Base-by-base conservation (phyloP, 1,140 invertebrate species). In the Polypedilum pembai region DNA sequence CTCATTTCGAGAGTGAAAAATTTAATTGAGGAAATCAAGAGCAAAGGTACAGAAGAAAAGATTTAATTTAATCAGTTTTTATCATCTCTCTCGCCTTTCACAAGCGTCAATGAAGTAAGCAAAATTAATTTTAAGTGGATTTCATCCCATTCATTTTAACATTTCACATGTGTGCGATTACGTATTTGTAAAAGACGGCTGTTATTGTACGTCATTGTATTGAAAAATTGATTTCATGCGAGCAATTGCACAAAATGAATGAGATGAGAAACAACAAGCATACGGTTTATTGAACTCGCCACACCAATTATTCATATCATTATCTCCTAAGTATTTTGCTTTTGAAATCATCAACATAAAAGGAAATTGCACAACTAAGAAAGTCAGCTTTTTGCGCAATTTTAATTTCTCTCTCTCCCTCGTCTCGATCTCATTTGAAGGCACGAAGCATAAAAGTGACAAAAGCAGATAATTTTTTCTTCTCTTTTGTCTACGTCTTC, bases 11-110 rank as follows among this genome's bases (percentile, higher is more conserved):
- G 1, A 33, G 15, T 4, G 3, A 3, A 4, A 56, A n/a, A 56
- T 56, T 56, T 56, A 56, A 56, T 56, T 56, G 45, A 12, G 45
- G 45, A 56, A 56, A 56, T 56, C 45, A 56, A 56, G 45, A 56
- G 12, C 3, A n/a, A 56, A 12, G 15, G 10, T 12, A 56, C 8
- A 56, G 5, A 33, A 56, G 45, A 12, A 56, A 12, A 56, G 45
- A 56, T n/a, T 56, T 56, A 56, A 56, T 56, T 56, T 56, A 56
- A 56, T 56, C 45, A 15, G 24, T 33, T 33, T 33, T 33, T 33
- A 33, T 33, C 24, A 33, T 33, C 24, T 33, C 24, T 33, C 24
- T 33, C 5, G 24, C 24, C 24, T 33, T 33, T 33, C 24, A 33
- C 24, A 33, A 33, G 24, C 24, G 24, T 33, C 24, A 33, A 33